A percentile compares a stretch with the other conserved stretches of the same genome.
phyloP scores from a whole-genome alignment of 1,140 invertebrate genomes.

The Caenorhabditis remanei region DNA sequence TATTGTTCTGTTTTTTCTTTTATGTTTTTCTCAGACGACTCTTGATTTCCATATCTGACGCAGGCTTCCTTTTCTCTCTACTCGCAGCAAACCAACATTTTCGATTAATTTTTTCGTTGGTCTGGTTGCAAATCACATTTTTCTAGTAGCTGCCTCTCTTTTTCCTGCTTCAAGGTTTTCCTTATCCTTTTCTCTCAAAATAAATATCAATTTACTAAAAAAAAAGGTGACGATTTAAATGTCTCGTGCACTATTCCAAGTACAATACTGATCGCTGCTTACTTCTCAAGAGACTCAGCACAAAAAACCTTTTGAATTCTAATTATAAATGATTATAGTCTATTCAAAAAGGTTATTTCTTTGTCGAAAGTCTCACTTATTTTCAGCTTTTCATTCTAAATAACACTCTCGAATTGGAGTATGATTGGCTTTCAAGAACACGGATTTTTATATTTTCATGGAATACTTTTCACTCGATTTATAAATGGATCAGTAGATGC shows the following conservation, averaged over 20 bases:
- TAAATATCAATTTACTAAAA: neutral
- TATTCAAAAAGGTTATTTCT: constrained; percentile 27
- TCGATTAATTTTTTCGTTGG: constrained; percentile 24
- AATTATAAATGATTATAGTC: neutral
- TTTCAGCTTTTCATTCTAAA: neutral
- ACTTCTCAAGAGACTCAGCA: too few relatives aligned
- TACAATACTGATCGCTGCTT: neutral
- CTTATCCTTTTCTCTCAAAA: neutral
- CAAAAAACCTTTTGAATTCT: neutral
- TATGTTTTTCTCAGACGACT: constrained; percentile 13
- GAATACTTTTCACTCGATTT: too few relatives aligned
- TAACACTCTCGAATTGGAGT: too few relatives aligned
- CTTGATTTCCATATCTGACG: constrained; percentile 18
- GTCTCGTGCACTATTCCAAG: neutral
- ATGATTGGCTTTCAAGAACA: too few relatives aligned
- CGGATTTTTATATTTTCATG: too few relatives aligned
- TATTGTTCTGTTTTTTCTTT: constrained; percentile 4
- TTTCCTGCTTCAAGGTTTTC: neutral
- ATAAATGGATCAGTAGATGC: too few relatives aligned
- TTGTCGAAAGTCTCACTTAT: neutral
- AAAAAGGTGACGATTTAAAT: constrained; percentile 29
- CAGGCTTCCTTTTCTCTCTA: neutral
- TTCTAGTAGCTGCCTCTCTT: neutral
- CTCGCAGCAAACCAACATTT: neutral
- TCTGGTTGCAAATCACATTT: constrained; percentile 44